Percentiles rank a stretch among this genome's conserved stretches.
Evolutionary conservation across 2,113 vertebrate species (phyloP).

Genomic region (Perccottus glenii): DNA sequence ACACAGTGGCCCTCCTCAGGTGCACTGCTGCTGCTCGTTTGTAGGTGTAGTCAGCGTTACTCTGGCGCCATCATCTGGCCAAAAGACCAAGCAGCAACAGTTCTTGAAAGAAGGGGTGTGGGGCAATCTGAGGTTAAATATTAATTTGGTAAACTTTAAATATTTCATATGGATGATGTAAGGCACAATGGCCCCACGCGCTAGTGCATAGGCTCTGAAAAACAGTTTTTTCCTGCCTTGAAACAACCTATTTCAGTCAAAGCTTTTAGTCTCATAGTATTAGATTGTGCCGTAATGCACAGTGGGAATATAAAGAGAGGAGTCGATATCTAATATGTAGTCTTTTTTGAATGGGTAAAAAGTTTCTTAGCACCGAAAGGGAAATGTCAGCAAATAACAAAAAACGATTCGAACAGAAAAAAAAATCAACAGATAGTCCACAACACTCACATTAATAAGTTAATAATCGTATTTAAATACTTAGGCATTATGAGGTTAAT

Average conservation of each 20-base stretch:
- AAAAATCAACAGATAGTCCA: neutral
- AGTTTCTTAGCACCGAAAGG: neutral
- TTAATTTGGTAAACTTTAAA: constrained; percentile 78
- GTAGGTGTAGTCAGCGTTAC: constrained; percentile 43
- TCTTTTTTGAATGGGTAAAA: too few relatives aligned
- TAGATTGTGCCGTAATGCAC: constrained; percentile 17
- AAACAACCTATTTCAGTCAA: constrained; percentile 33
- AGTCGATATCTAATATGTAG: too few relatives aligned
- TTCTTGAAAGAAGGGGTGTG: constrained; percentile 12
- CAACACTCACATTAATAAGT: neutral
- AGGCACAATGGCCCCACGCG: constrained; percentile 54
- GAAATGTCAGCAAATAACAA: neutral
- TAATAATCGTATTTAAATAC: neutral
- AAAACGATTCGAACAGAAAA: neutral
- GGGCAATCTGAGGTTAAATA: constrained; percentile 61
- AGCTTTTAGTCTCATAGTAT: constrained; percentile 1
- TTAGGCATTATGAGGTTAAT: too few relatives aligned
- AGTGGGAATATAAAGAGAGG: too few relatives aligned
- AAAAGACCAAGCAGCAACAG: neutral
- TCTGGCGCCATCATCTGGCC: constrained; percentile 76
- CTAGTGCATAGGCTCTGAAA: constrained; percentile 30
- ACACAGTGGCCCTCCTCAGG: constrained; percentile 20
- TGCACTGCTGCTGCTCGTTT: neutral
- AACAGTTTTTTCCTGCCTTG: constrained; percentile 20
- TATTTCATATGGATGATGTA: constrained; percentile 78